Base-by-base conservation (phyloP, 92 coral and sea anemone genomes). In the Nematostella vectensis region DNA sequence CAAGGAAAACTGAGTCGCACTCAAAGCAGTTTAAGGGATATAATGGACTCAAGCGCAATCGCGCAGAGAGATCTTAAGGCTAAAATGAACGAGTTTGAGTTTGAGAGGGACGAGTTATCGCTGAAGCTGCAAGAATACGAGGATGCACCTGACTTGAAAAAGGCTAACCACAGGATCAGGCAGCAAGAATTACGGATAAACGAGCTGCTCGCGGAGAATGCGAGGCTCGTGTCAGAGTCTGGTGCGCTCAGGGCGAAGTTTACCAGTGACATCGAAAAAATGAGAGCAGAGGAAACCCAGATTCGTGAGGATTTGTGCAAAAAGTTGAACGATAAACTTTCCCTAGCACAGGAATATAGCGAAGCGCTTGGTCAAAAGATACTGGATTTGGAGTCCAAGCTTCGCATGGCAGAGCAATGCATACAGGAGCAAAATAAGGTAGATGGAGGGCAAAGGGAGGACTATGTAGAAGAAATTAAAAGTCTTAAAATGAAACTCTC, bases 251-350 rank as follows among this genome's bases (percentile, higher is more conserved):
- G 74, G 47, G 65, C 59, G 3, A 83, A 69, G 8, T 39, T 52
- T 23, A 70, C 68, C 21, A 81, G 59, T 23, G 80, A 71, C 63
- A 54, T 70, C 25, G 28, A 58, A 31, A 68, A 67, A 27, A 55
- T 71, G 12, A 72, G 60, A 50, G 88, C 71, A 45, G 78, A 74
- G 30, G 95, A 81, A 65, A 66, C 74, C 13, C 63, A 66, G 31
- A 57, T 78, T 18, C 81, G 88, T 21, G 87, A 82, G 8, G 93
- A 78, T 31, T 63, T 83, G 10, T 72, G 87, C 29, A 52, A 56
- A 21, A 80, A 78, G 11, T 52, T 78, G 78, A 67, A 61, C 12
- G 52, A 62, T 57, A 80, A 78, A 67, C 55, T 83, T 9, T 61
- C 69, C 13, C 42, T 61, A 27, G 68, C 81, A 18, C 77, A 67